A percentile compares a stretch with the other conserved stretches of the same genome.
phyloP scores from a whole-genome alignment of 2,113 vertebrate genomes.

The Perognathus longimembris region DNA sequence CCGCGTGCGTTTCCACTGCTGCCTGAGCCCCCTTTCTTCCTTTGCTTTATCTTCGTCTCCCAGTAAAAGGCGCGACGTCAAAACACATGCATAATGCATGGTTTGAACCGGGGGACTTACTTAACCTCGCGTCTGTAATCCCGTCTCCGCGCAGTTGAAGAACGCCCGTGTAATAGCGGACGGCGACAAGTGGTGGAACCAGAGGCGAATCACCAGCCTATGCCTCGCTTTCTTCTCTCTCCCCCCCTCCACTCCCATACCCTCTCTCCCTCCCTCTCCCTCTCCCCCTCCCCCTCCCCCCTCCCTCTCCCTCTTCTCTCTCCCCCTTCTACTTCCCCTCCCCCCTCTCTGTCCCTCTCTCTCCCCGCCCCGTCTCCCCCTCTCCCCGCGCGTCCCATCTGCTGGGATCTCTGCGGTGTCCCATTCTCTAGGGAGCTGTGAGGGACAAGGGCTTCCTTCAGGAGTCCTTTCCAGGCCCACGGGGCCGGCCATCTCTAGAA shows the following conservation, averaged over 20 bases:
- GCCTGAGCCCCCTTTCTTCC: background rate
- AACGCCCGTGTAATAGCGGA: too few relatives aligned
- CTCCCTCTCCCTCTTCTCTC: too few relatives aligned
- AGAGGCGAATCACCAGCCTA: background rate
- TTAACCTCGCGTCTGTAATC: background rate
- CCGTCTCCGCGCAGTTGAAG: background rate
- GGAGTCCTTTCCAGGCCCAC: background rate
- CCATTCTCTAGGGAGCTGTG: background rate
- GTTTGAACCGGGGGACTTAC: background rate
- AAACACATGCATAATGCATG: background rate
- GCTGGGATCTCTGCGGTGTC: too few relatives aligned
- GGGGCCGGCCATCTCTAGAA: background rate
- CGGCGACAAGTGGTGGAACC: background rate
- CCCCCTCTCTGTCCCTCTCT: too few relatives aligned
- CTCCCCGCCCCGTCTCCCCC: too few relatives aligned
- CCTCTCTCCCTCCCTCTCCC: background rate
- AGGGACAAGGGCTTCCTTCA: background rate
- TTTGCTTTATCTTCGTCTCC: slow-evolving; percentile 20
- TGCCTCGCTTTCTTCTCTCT: background rate
- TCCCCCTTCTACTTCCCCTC: too few relatives aligned
- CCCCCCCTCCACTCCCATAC: background rate
- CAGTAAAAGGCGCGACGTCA: slow-evolving; percentile 12
- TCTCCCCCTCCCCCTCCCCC: too few relatives aligned
- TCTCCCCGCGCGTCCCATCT: too few relatives aligned
- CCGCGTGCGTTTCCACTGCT: background rate